phyloP scores from a whole-genome alignment of 1,140 invertebrate species.

The Lineus longissimus region DNA sequence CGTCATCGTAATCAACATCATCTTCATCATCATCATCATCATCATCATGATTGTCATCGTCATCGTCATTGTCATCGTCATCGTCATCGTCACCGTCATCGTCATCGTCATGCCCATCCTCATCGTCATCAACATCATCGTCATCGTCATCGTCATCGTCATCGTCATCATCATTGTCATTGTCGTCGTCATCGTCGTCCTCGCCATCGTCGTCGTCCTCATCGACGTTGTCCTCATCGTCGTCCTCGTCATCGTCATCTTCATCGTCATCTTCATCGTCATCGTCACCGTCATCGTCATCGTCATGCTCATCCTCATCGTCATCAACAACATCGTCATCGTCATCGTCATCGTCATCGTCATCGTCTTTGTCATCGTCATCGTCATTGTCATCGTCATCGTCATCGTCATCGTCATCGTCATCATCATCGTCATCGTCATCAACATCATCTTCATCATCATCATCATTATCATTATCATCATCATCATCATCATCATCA shows the following conservation, averaged over 20 bases:
- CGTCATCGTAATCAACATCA: background rate
- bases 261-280: slow-evolving; percentile 10
- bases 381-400: slow-evolving; percentile 12
- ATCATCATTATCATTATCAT: slow-evolving; percentile 15
- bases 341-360: slow-evolving; percentile 7
- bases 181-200: slow-evolving; percentile 9
- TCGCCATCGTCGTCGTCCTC: slow-evolving; percentile 15
- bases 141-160: too few species aligned
- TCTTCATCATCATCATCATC: background rate
- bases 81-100: slow-evolving; percentile 14
- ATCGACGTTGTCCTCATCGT: slow-evolving; percentile 11
- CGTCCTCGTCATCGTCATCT: slow-evolving; percentile 14
- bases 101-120: slow-evolving; percentile 12
- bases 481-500: slow-evolving; percentile 10
- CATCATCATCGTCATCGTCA: too few species aligned
- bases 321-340: slow-evolving; percentile 15
- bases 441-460: too few species aligned
- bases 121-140: too few species aligned
- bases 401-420: slow-evolving; percentile 11
- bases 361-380: background rate
- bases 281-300: background rate
- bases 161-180: too few species aligned
- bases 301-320: slow-evolving; percentile 10
- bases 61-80: slow-evolving; percentile 13
- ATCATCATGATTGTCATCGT: background rate